phyloP scores from a whole-genome alignment of 2,888 invertebrate genomes.

The Erannis defoliaria region DNA sequence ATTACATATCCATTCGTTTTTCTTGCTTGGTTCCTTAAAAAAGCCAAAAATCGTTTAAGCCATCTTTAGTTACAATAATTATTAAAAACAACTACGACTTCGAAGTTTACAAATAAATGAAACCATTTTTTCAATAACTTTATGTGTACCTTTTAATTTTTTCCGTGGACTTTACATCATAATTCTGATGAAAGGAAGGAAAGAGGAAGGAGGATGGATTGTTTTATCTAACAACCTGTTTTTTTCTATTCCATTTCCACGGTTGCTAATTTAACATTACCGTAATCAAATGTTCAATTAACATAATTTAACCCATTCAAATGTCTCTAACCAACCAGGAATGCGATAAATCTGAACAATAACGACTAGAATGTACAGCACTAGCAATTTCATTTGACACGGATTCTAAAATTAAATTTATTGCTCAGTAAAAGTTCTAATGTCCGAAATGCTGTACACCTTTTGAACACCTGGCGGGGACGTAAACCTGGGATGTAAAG shows the following conservation, averaged over 20 bases:
- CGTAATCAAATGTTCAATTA: slow-evolving; percentile 1
- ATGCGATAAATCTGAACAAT: slow-evolving; percentile 28
- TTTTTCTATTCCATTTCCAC: background rate
- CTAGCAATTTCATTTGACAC: slow-evolving; percentile 44
- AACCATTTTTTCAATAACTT: too few species aligned
- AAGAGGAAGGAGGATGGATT: too few species aligned
- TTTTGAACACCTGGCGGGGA: slow-evolving; percentile 51
- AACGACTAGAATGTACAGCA: slow-evolving; percentile 28
- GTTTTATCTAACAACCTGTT: background rate
- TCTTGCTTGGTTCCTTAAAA: too few species aligned
- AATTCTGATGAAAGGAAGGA: too few species aligned
- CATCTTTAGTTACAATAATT: too few species aligned
- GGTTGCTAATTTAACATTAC: background rate
- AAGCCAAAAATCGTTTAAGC: too few species aligned
- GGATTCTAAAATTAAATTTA: slow-evolving; percentile 57
- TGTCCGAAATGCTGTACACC: slow-evolving; percentile 26
- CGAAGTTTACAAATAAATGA: too few species aligned
- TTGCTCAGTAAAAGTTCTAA: slow-evolving; percentile 34
- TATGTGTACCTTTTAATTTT: too few species aligned
- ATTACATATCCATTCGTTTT: too few species aligned
- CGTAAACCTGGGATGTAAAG: slow-evolving; percentile 22
- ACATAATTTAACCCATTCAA: slow-evolving; percentile 11
- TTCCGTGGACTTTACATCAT: too few species aligned
- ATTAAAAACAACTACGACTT: too few species aligned
- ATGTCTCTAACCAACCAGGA: slow-evolving; percentile 9